Evolutionary conservation across 2,113 vertebrate genomes (phyloP).

Genomic region (Neotoma lepida): DNA sequence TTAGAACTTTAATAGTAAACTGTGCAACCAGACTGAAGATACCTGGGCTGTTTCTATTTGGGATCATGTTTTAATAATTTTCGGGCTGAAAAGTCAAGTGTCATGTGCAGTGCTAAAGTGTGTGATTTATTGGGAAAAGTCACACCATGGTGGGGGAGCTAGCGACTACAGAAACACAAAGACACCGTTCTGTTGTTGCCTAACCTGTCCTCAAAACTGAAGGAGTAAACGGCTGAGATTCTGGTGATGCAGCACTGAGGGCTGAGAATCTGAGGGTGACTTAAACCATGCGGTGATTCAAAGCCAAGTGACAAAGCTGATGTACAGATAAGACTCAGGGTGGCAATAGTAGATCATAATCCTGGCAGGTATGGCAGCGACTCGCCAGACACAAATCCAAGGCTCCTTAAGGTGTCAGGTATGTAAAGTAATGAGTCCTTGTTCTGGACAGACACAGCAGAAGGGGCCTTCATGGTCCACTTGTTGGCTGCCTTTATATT

Average conservation of each 20-base stretch:
- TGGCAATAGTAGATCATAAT: constrained; percentile 72
- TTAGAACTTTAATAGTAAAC: neutral
- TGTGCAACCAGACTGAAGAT: neutral
- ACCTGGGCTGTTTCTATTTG: neutral
- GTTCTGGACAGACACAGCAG: constrained; percentile 78
- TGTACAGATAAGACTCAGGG: constrained; percentile 72
- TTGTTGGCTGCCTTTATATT: constrained; percentile 78
- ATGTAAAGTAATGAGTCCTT: constrained; percentile 77
- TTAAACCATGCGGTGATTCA: constrained; percentile 70
- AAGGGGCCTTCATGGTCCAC: constrained; percentile 80
- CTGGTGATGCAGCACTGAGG: neutral
- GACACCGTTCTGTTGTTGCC: neutral
- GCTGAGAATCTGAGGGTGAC: constrained; percentile 59
- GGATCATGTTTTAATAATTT: neutral
- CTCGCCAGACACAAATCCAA: constrained; percentile 75
- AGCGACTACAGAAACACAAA: neutral
- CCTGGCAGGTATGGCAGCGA: constrained; percentile 71
- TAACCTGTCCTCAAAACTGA: constrained; percentile 32
- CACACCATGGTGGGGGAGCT: neutral
- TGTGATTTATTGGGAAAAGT: neutral
- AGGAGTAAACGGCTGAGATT: neutral
- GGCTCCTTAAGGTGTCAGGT: constrained; percentile 79
- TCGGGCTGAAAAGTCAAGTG: neutral
- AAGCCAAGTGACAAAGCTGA: constrained; percentile 77
- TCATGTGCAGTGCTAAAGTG: neutral